Conservation (phyloP, 1,140 invertebrate species). For the Musca domestica region DNA sequence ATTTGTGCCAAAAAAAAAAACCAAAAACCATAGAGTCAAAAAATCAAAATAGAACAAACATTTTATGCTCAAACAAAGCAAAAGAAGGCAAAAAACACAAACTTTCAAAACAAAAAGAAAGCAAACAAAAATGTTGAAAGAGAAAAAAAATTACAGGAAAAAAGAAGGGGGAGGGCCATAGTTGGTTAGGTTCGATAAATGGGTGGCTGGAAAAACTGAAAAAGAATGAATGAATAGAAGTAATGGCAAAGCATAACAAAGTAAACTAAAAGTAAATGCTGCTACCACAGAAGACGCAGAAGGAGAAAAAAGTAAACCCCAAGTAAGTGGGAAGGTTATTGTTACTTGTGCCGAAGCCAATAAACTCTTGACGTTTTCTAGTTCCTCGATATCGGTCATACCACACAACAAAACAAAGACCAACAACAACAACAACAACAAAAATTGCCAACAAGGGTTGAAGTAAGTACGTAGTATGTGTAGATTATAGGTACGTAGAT, state of each 20-base stretch:
- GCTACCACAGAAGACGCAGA: no score
- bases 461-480: no score
- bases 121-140: neutral
- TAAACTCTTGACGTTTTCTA: constrained; percentile 14
- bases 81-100: no score
- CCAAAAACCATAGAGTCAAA: no score
- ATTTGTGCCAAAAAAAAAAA: no score
- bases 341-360: constrained; percentile 11
- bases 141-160: neutral
- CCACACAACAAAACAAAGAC: neutral
- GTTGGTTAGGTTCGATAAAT: no score
- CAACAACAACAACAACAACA: no score
- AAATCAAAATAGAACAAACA: no score
- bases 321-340: neutral
- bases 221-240: neutral
- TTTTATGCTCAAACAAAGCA: no score
- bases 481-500: no score
- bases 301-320: neutral
- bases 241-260: neutral
- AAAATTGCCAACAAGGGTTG: no score
- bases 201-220: neutral
- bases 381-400: neutral
- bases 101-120: no score
- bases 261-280: neutral
- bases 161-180: neutral